Evolutionary conservation across 2,888 invertebrate species (phyloP).

Genomic region (Pollenia griseotomentosa): DNA sequence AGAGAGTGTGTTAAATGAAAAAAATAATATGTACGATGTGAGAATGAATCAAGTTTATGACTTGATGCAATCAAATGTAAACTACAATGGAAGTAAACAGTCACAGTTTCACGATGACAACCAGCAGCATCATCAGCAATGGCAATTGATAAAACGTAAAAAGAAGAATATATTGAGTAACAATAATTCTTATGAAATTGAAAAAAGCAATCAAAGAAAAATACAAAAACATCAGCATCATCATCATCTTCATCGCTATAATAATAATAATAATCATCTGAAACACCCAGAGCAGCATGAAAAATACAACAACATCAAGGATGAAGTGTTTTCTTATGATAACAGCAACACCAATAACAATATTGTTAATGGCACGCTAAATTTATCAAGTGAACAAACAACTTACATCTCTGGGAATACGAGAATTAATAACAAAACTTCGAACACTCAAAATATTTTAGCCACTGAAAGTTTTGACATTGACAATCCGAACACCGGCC

Average conservation of each 20-base stretch:
- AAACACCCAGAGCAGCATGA: not conserved
- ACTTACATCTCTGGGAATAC: too few species aligned
- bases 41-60: constrained; percentile 7
- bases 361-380: constrained; percentile 20
- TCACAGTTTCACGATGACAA: not conserved
- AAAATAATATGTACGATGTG: constrained; percentile 3
- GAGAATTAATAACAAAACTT: not conserved
- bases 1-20: constrained; percentile 41
- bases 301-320: not conserved
- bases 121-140: not conserved
- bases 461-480: constrained; percentile 26
- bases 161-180: constrained; percentile 50
- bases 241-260: not conserved
- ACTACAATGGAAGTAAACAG: constrained; percentile 5
- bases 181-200: constrained; percentile 23
- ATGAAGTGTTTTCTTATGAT: not conserved
- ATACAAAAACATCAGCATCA: constrained; percentile 28
- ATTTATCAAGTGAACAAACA: not conserved
- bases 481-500: not conserved
- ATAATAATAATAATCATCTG: not conserved
- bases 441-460: not conserved
- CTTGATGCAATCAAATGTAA: constrained; percentile 32
- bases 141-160: constrained; percentile 47
- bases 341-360: constrained; percentile 10
- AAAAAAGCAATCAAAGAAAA: constrained; percentile 42